A percentile compares a stretch with the other conserved stretches of the same genome.
phyloP scores from a whole-genome alignment of 2,888 invertebrate species.

The Gryllus longicercus region DNA sequence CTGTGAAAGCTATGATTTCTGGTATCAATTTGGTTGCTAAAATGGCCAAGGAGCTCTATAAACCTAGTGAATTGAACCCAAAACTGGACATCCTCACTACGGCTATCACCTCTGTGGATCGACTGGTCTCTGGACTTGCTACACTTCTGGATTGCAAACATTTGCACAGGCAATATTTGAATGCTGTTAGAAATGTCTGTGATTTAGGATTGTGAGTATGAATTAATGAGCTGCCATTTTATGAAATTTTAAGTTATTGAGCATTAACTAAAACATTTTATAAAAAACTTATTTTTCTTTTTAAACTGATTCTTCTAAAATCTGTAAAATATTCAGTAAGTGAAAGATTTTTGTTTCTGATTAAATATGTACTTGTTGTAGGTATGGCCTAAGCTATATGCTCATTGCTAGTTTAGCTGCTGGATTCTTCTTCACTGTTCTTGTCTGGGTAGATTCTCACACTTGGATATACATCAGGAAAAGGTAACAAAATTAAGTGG shows the following conservation, averaged over 20 bases:
- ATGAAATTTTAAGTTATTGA: too few species aligned
- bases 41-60: conserved; percentile 54
- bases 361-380: conserved; percentile 37
- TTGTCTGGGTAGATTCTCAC: conserved; percentile 92
- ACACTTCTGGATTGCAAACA: conserved; percentile 79
- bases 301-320: too few species aligned
- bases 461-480: conserved; percentile 96
- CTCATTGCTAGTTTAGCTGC: conserved; percentile 80
- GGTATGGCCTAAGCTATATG: conserved; percentile 75
- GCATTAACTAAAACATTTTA: too few species aligned
- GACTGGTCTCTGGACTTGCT: conserved; percentile 53
- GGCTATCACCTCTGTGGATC: conserved; percentile 74
- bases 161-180: conserved; percentile 77
- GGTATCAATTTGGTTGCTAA: conserved; percentile 51
- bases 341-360: too few species aligned
- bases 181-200: conserved; percentile 76
- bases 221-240: not conserved
- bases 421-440: conserved; percentile 83
- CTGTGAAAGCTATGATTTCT: conserved; percentile 55
- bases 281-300: too few species aligned
- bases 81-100: conserved; percentile 72
- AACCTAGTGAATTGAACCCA: conserved; percentile 58
- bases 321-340: too few species aligned
- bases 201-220: conserved; percentile 66
- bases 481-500: conserved; percentile 53